Evolutionary conservation across 2,888 invertebrate species (phyloP), one percentile per base, ranked within the genome.

Genomic region (Heliconius sara): DNA sequence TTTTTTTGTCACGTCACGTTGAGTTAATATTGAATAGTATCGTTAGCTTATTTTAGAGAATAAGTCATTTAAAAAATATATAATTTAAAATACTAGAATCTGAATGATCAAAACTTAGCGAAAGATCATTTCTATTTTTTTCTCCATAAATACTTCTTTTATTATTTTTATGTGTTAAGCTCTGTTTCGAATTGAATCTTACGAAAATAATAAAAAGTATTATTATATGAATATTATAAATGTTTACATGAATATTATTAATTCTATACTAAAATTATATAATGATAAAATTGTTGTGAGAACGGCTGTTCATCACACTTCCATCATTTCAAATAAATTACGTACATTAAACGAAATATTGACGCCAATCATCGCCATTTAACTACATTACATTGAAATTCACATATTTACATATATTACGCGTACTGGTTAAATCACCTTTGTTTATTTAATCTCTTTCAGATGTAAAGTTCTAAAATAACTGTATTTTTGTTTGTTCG

Each of bases 291-390:
- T 19, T 19, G 7, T 19, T 52, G 7, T 52, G 52, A 52, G 52
- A 77, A 27, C 47, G 66, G n/a, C 3, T 66, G 34, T 63, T 72
- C 76, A 72, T 75, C 39, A 19, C 71, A 76, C 52, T 77, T 79
- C 75, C 71, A 81, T 78, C 76, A 73, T 30, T 57, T 9, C 34
- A 43, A 63, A 30, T 79, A 83, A 81, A 81, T 77, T 72, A 80
- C 72, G 65, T 75, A 71, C 70, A 52, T 65, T 68, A 68, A 82
- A 78, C 74, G 76, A 81, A 72, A 65, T 39, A 78, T 78, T 72
- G 74, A 79, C 73, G 74, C 63, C 81, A 78, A 81, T 81, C 68
- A 79, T 67, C 75, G 80, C 27, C 80, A 76, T 80, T 78, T 79
- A 77, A 75, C 75, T 71, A 65, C 57, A 76, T 60, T 77, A 71